Evolutionary conservation across 2,113 vertebrate species (phyloP).

Genomic region (Poicephalus gulielmi): DNA sequence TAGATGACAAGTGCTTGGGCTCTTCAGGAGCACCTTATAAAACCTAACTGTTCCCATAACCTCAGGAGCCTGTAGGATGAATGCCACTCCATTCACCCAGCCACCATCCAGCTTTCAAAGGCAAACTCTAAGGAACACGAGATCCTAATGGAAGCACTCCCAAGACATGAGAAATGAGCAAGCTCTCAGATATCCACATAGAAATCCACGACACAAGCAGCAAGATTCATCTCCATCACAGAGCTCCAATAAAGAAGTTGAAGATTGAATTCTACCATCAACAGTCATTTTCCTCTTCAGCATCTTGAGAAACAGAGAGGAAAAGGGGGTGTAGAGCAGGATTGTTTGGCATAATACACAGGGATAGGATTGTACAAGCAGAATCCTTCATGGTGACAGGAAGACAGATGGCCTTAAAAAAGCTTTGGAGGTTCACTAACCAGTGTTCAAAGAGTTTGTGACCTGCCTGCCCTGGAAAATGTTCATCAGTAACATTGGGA

Average conservation of each 20-base stretch:
- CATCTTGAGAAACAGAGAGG: neutral
- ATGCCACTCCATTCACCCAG: neutral
- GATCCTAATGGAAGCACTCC: neutral
- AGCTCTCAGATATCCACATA: neutral
- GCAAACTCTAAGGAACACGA: neutral
- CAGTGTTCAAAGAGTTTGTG: neutral
- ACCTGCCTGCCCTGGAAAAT: neutral
- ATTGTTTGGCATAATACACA: neutral
- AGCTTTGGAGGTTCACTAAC: neutral
- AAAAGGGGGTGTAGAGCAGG: neutral
- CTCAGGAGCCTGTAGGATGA: neutral
- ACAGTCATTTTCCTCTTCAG: neutral
- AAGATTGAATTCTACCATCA: neutral
- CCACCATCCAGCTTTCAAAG: neutral
- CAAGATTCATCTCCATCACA: neutral
- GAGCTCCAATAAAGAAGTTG: neutral
- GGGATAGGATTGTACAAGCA: neutral
- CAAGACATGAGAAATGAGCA: fast-evolving
- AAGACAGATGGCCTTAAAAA: neutral
- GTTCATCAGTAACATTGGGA: neutral
- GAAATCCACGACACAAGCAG: neutral
- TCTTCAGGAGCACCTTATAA: neutral
- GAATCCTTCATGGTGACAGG: neutral
- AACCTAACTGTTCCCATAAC: neutral
- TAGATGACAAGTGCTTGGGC: neutral